A percentile compares a stretch with the other conserved stretches of the same genome.
Evolutionary conservation across 1,140 invertebrate genomes (phyloP).

Genomic region (Neodiprion fabricii): DNA sequence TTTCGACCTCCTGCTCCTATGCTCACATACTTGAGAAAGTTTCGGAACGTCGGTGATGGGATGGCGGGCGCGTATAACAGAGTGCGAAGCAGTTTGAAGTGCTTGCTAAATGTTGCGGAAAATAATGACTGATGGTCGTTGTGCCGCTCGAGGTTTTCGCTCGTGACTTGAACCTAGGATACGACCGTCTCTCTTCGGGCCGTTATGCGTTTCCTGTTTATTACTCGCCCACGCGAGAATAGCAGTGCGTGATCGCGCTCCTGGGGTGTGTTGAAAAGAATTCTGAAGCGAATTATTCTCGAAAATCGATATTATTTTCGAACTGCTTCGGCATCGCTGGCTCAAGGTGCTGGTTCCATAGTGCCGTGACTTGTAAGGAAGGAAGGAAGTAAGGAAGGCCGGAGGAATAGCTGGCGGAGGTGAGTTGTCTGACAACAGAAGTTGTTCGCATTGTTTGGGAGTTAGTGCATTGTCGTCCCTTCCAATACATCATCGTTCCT

Average conservation of each 20-base stretch:
- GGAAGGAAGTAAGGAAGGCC: too few relatives aligned
- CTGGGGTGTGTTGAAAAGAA: too few relatives aligned
- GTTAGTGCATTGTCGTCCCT: slow-evolving; percentile 45
- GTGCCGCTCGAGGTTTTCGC: slow-evolving; percentile 19
- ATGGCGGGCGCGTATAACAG: slow-evolving; percentile 43
- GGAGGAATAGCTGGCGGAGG: not conserved
- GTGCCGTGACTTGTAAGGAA: too few relatives aligned
- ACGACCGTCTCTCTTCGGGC: slow-evolving; percentile 25
- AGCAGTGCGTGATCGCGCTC: too few relatives aligned
- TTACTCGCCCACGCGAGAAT: slow-evolving; percentile 10
- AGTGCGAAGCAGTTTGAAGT: slow-evolving; percentile 59
- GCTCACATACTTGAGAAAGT: slow-evolving; percentile 60
- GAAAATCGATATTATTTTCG: too few relatives aligned
- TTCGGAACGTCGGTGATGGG: slow-evolving; percentile 36
- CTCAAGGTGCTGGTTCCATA: too few relatives aligned
- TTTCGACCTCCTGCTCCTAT: slow-evolving; percentile 29
- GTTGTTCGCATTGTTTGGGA: slow-evolving; percentile 33
- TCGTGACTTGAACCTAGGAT: slow-evolving; percentile 25
- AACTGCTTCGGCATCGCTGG: too few relatives aligned
- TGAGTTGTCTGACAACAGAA: not conserved
- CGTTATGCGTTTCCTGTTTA: slow-evolving; percentile 31
- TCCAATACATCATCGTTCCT: slow-evolving; percentile 46
- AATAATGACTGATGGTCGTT: slow-evolving; percentile 61
- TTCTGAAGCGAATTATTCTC: too few relatives aligned
- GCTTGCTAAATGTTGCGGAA: slow-evolving; percentile 62